phyloP scores from a whole-genome alignment of 2,113 vertebrate genomes.

The Perccottus glenii region DNA sequence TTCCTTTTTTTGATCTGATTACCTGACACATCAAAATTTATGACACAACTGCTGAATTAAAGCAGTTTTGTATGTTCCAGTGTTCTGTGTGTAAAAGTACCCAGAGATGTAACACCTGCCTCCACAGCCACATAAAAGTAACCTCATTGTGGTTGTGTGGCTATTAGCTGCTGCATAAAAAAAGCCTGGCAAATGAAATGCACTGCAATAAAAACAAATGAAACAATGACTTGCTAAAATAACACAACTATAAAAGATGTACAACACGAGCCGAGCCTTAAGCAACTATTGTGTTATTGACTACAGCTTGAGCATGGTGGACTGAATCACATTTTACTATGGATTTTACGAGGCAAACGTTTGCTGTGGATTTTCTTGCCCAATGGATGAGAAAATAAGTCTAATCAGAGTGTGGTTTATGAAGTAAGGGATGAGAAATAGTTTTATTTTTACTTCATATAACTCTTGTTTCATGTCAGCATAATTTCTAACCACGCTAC shows the following conservation, averaged over 20 bases:
- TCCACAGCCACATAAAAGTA: conserved; percentile 2
- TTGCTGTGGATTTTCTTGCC: background rate
- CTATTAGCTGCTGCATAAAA: conserved; percentile 17
- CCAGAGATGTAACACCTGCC: conserved; percentile 31
- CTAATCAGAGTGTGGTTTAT: background rate
- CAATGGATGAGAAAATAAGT: background rate
- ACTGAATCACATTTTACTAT: background rate
- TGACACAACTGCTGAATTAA: background rate
- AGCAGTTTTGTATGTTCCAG: conserved; percentile 1
- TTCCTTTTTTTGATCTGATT: background rate
- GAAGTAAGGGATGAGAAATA: background rate
- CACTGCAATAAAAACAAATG: conserved; percentile 23
- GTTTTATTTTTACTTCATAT: background rate
- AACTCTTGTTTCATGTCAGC: background rate
- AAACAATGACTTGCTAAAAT: conserved; percentile 26
- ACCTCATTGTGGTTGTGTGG: conserved; percentile 5
- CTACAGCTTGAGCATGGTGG: background rate
- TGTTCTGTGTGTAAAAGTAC: conserved; percentile 3
- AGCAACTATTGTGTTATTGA: conserved; percentile 9
- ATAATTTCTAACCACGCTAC: background rate
- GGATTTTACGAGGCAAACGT: background rate
- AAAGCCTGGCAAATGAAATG: conserved; percentile 21
- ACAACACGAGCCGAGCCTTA: conserved; percentile 3
- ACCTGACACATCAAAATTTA: background rate
- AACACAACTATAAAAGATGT: conserved; percentile 3